A percentile compares a stretch with the other conserved stretches of the same genome.
These are phyloP conservation scores for Poeciliopsis gracilis DNA, from an alignment of 2,797 vertebrate genomes.

Conservation along the genomic window DNA sequence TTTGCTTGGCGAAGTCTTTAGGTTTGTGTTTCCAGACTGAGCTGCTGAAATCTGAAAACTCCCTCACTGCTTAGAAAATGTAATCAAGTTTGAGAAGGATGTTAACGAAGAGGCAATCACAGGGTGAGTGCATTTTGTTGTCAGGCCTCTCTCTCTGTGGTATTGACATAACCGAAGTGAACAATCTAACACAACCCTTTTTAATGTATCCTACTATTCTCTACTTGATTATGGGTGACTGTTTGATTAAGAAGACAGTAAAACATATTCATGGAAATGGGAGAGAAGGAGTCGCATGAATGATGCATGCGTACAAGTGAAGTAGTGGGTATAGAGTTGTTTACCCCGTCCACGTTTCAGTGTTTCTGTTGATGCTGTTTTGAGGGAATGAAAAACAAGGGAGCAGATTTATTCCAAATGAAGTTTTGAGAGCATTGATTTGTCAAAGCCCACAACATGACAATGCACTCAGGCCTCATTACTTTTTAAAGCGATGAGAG, in stretches of 20 bases:
- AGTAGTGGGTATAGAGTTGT: constrained; percentile 19
- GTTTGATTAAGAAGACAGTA: constrained; percentile 49
- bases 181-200: constrained; percentile 22
- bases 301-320: constrained; percentile 19
- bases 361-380: constrained; percentile 50
- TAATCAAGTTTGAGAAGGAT: constrained; percentile 49
- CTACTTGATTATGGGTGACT: constrained; percentile 54
- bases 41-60: constrained; percentile 36
- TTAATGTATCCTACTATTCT: constrained; percentile 38
- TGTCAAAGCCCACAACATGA: constrained; percentile 63
- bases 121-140: constrained; percentile 52
- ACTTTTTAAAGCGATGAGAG: constrained; percentile 68
- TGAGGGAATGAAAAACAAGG: constrained; percentile 58
- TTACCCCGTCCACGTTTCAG: constrained; percentile 47
- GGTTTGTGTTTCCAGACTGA: constrained; percentile 21
- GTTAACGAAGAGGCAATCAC: constrained; percentile 58
- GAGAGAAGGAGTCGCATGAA: constrained; percentile 22
- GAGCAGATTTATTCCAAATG: constrained; percentile 64
- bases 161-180: constrained; percentile 26
- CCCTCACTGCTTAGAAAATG: constrained; percentile 35
- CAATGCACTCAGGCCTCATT: constrained; percentile 76
- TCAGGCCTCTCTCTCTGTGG: constrained; percentile 42
- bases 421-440: constrained; percentile 56
- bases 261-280: constrained; percentile 16
- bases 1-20: constrained; percentile 7